These are phyloP conservation scores for Orthosia gracilis DNA, from an alignment of 2,888 invertebrate genomes.

Conservation along the genomic window DNA sequence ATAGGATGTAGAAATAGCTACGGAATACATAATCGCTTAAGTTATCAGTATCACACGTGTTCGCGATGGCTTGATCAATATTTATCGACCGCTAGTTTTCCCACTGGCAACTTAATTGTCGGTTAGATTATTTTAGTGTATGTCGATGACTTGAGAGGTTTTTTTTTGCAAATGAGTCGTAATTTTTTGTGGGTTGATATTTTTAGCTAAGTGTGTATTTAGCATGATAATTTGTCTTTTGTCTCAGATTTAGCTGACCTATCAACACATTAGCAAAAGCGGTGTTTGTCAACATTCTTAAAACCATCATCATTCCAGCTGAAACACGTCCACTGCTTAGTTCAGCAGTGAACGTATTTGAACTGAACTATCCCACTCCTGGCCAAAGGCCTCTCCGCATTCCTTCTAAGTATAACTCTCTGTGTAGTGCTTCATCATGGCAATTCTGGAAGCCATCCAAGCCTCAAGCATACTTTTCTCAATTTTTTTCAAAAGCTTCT, in stretches of 20 bases:
- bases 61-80: conserved; percentile 51
- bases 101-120: conserved; percentile 36
- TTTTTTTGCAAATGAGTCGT: conserved; percentile 5
- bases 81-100: conserved; percentile 39
- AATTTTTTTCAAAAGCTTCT: not conserved
- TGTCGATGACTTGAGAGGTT: conserved; percentile 13
- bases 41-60: conserved; percentile 49
- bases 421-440: too few species aligned
- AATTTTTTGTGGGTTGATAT: conserved; percentile 3
- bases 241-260: not conserved
- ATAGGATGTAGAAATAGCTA: conserved; percentile 55
- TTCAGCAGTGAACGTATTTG: too few species aligned
- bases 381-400: too few species aligned
- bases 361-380: too few species aligned
- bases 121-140: conserved; percentile 8
- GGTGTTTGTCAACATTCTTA: too few species aligned
- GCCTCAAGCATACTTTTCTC: not conserved
- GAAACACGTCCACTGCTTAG: not conserved
- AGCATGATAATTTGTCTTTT: not conserved
- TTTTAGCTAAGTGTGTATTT: conserved; percentile 10
- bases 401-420: too few species aligned
- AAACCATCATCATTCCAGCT: not conserved
- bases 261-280: not conserved
- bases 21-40: conserved; percentile 36
- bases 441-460: too few species aligned